A percentile compares a stretch with the other conserved stretches of the same genome.
Conservation (phyloP, 2,113 vertebrate genomes). For the Pristiophorus japonicus region DNA sequence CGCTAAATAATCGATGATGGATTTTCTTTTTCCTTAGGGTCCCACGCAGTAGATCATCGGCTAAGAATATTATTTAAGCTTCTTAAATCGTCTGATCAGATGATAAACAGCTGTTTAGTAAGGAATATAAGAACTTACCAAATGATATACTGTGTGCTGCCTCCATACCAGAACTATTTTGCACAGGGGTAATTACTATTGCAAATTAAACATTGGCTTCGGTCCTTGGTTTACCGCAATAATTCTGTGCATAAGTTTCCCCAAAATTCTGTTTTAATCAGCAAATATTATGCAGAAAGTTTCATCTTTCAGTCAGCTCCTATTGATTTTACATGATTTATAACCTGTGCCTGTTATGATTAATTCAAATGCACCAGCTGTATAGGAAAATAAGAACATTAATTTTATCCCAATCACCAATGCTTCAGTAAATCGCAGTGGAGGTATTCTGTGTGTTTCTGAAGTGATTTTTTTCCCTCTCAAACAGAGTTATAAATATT, state of each 20-base stretch:
- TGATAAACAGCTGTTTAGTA: background rate
- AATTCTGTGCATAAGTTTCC: constrained; percentile 11
- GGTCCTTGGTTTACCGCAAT: background rate
- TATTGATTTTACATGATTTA: constrained; percentile 37
- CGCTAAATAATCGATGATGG: background rate
- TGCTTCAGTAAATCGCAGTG: constrained; percentile 20
- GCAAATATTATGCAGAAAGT: constrained; percentile 35
- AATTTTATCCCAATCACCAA: constrained; percentile 36
- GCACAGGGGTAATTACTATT: background rate
- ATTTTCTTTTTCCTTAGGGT: constrained; percentile 10
- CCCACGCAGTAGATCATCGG: background rate
- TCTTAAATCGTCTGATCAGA: constrained; percentile 32
- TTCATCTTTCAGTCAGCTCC: constrained; percentile 34
- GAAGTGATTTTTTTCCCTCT: background rate
- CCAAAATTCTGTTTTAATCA: constrained; percentile 9
- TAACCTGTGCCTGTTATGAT: constrained; percentile 26
- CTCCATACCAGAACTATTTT: background rate
- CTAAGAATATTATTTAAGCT: constrained; percentile 25
- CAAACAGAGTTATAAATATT: constrained; percentile 14
- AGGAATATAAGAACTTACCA: background rate
- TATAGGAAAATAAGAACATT: constrained; percentile 36
- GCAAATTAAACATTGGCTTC: background rate
- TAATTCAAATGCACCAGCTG: constrained; percentile 34
- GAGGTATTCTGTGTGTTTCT: background rate
- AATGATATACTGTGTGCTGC: background rate